phyloP scores from a whole-genome alignment of 2,113 vertebrate genomes.

The Plecturocebus donacophilus region DNA sequence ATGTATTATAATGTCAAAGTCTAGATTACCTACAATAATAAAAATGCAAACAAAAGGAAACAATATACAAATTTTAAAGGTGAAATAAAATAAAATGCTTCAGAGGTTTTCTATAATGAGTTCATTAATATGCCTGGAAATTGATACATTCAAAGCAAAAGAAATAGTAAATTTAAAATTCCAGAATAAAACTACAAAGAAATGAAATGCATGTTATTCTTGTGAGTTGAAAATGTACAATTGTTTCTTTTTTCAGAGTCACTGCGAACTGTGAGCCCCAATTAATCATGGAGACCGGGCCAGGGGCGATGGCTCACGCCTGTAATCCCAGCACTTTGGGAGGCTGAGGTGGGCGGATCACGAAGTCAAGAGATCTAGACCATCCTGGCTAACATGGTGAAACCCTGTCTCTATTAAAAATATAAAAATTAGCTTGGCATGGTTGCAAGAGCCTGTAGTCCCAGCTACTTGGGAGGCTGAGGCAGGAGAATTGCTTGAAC shows the following conservation, averaged over 20 bases:
- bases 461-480: no score
- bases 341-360: no score
- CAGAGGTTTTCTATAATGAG: not conserved
- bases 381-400: no score
- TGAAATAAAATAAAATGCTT: not conserved
- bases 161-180: not conserved
- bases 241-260: not conserved
- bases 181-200: conserved; percentile 7
- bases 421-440: no score
- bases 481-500: no score
- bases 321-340: no score
- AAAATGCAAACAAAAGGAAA: no score
- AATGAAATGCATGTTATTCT: not conserved
- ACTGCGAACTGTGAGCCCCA: not conserved
- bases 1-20: not conserved
- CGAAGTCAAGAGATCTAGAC: no score
- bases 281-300: not conserved
- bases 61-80: no score
- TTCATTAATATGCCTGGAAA: not conserved
- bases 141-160: not conserved
- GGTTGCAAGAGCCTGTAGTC: accelerated
- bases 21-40: no score
- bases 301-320: no score
- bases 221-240: not conserved
- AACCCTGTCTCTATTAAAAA: no score